Base-by-base conservation (phyloP, 2,888 invertebrate species). In the Octodonta nipae region DNA sequence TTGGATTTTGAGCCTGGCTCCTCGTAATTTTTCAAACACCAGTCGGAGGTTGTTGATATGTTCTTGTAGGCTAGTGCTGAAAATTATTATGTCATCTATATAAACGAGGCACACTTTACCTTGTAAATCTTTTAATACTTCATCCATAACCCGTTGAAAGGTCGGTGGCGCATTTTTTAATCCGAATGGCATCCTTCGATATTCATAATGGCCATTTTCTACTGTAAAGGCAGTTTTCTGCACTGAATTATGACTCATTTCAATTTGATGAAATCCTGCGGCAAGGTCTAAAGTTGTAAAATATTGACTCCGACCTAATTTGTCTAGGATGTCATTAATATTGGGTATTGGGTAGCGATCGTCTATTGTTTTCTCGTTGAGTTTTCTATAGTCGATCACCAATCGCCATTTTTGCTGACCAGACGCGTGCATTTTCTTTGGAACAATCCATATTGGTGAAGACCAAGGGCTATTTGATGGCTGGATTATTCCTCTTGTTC, bases 141-240 rank as follows among this genome's bases (percentile, higher is more conserved):
- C 40, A 28, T 55, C 46, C 52, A 56, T 55, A 20, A 52, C 20
- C 5, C 50, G 22, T 40, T 50, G 47, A 17, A 56, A 54, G 0
- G 46, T 48, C 3, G 48, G 35, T 1, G 62, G 61, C 1, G 60
- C 58, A 35, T 58, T 60, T 46, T 54, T 56, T 6, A 64, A 47
- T 2, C 55, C 60, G 39, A 61, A 56, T 0, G 55, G 55, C 50
- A 46, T 30, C 24, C 24, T 16, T 2, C 24, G 6, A 15, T 22
- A 61, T 37, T 60, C 50, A 28, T 45, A 57, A 35, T 57, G 58
- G 13, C 54, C 58, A 5, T 36, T 29, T 16, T 44, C 47, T 5
- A 48, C 46, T 3, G 47, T 44, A 36, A 60, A 60, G 2, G 58
- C 58, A 6, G 58, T 59, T 50, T 58, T 60, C 13, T 37, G 32